Base-by-base conservation (phyloP, 2,113 vertebrate species). In the Henicopernis longicauda region DNA sequence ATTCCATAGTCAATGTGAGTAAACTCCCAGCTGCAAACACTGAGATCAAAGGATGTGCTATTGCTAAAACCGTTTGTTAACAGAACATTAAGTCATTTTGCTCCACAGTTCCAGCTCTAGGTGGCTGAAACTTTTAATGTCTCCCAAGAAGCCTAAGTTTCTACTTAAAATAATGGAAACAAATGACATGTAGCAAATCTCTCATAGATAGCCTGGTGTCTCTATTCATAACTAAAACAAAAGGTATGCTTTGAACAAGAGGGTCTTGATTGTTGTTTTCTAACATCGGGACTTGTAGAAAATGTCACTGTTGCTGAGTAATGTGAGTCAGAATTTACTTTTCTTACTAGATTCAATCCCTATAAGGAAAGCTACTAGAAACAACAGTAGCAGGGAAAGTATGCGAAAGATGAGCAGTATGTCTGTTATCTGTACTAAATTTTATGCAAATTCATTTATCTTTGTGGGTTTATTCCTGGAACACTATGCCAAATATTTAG, bases 351-450 rank as follows among this genome's bases (percentile, higher is more conserved):
- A 86, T 90, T 88, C 66, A 92, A 11, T n/a, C 83, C 77, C 89
- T 94, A 77, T 89, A 96, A 95, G 87, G 86, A 96, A 97, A 97
- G 71, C 17, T 94, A 71, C 58, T 36, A 63, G 67, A 52, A 94
- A 70, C 29, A 94, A 79, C 63, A 89, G 77, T 50, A 94, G 54
- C 52, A 94, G 82, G 82, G 57, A 92, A 97, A 52, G 20, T 84
- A 36, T 49, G 45, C 20, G 27, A 67, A 93, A 95, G 93, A 94
- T 96, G 90, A 92, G 84, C 78, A 74, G 62, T 83, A 70, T 86
- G 40, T 42, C 54, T 63, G 13, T 82, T 89, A 86, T 90, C 65
- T 90, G 67, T 38, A n/a, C 21, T 62, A 58, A 83, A 92, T 95
- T 96, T 97, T 93, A 97, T 65, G 50, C 69, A 47, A 69, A 78